Evolutionary conservation across 2,888 invertebrate genomes (phyloP).

Genomic region (Spilosoma lubricipeda): DNA sequence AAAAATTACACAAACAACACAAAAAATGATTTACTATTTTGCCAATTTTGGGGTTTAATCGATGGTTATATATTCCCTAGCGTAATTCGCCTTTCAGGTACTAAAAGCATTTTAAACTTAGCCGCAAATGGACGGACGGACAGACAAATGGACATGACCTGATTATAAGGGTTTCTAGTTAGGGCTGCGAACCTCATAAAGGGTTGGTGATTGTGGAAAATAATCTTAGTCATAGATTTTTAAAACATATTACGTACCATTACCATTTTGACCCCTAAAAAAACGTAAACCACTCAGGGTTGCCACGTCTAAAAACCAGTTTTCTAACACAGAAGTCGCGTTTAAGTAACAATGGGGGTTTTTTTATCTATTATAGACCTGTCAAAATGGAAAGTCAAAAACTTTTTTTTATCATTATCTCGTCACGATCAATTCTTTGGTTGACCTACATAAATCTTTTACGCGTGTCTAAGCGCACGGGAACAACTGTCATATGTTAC

Average conservation of each 20-base stretch:
- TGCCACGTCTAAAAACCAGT: neutral
- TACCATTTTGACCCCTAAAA: neutral
- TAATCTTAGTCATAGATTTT: neutral
- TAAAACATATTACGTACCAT: neutral
- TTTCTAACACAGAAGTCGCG: constrained; percentile 4
- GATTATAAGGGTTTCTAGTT: neutral
- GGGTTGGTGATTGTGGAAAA: neutral
- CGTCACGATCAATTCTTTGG: constrained; percentile 46
- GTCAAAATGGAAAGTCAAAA: constrained; percentile 37
- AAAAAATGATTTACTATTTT: too few species aligned
- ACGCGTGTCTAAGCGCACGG: constrained; percentile 38
- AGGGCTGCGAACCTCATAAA: neutral
- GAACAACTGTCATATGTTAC: constrained; percentile 33
- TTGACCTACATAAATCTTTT: constrained; percentile 68
- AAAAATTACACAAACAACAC: too few species aligned
- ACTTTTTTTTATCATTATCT: constrained; percentile 44
- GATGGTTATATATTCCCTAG: neutral
- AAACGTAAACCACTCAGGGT: neutral
- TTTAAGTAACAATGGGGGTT: neutral
- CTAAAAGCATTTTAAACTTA: neutral
- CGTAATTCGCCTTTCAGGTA: neutral
- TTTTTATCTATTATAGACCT: constrained; percentile 17
- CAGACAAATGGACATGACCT: neutral
- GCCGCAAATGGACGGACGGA: neutral
- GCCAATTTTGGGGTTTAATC: too few species aligned